Evolutionary conservation across 37 sponge, comb jelly and placozoan genomes (phyloP).

Genomic region (Bolinopsis microptera): DNA sequence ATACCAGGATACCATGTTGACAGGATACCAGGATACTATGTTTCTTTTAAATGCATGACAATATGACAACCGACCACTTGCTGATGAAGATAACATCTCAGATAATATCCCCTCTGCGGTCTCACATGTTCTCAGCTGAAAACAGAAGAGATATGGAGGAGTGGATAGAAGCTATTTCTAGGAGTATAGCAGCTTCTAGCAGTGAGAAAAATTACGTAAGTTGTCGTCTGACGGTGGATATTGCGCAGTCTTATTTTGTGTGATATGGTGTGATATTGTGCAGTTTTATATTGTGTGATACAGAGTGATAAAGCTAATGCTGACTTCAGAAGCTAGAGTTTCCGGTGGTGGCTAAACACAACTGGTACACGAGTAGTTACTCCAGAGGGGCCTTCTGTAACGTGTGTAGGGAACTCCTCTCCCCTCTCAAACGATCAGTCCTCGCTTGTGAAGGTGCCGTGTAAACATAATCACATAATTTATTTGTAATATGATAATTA

Average conservation of each 20-base stretch:
- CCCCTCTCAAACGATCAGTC: conserved; percentile 76
- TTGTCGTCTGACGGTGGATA: too few relatives aligned
- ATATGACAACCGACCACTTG: too few relatives aligned
- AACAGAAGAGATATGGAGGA: conserved; percentile 87
- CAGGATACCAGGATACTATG: too few relatives aligned
- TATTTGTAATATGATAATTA: too few relatives aligned
- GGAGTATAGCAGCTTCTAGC: background rate
- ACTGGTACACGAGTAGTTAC: conserved; percentile 82
- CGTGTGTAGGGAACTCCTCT: conserved; percentile 81
- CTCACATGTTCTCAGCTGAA: conserved; percentile 73
- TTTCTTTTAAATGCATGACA: too few relatives aligned
- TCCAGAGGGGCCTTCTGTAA: conserved; percentile 80
- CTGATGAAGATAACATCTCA: too few relatives aligned
- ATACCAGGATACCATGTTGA: too few relatives aligned
- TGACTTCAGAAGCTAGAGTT: background rate
- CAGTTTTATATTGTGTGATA: too few relatives aligned
- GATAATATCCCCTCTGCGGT: conserved; percentile 75
- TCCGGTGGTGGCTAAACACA: conserved; percentile 68
- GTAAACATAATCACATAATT: too few relatives aligned
- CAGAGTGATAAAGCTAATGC: too few relatives aligned
- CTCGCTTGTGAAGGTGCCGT: conserved; percentile 94
- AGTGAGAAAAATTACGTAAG: background rate
- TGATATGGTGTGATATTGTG: too few relatives aligned
- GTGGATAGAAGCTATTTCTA: conserved; percentile 78
- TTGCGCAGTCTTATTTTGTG: too few relatives aligned